Base-by-base conservation (phyloP, 2,888 invertebrate genomes). In the Perizoma flavofasciatum region DNA sequence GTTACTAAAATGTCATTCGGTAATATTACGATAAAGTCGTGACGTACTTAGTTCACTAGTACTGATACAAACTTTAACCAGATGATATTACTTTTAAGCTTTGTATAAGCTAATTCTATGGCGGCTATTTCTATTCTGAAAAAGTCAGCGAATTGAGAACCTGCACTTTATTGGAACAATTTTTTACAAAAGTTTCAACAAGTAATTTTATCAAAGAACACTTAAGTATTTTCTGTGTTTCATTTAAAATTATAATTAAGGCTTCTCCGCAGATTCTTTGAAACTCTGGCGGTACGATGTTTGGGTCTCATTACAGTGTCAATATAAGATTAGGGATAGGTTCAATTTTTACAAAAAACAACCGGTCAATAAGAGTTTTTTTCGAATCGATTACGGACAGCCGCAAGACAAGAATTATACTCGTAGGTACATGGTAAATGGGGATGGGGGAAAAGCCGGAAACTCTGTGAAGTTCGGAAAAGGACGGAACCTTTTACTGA, bases 241-340 rank as follows among this genome's bases (percentile, higher is more conserved):
- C 37, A 6, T 37, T 7, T 37, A 6, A 37, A 37, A 37, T 37
- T 37, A 5, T 44, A 52, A 48, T n/a, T 45, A 64, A n/a, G 66
- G 41, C 69, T 57, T 61, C 85, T 86, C 85, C 69, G 84, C 59
- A 43, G 61, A 56, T 70, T 65, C 50, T 70, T 56, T 7, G 41
- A 69, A 74, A 74, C 75, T 77, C 77, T 75, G 71, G 63, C 77
- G 53, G 78, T 85, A 88, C 87, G 87, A 89, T 89, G 89, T 91
- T 89, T 67, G 77, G 77, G 84, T 78, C 90, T 91, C 88, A 92
- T 92, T 92, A 92, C 91, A 77, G 79, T 90, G 92, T 92, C 92
- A 92, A 92, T 92, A 86, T 82, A 81, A 92, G 90, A 92, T 92
- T 91, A 91, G 91, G 91, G 71, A 89, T 91, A 89, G 89, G 82